Evolutionary conservation across 2,888 invertebrate genomes (phyloP).

Genomic region (Cremastinae sp.): DNA sequence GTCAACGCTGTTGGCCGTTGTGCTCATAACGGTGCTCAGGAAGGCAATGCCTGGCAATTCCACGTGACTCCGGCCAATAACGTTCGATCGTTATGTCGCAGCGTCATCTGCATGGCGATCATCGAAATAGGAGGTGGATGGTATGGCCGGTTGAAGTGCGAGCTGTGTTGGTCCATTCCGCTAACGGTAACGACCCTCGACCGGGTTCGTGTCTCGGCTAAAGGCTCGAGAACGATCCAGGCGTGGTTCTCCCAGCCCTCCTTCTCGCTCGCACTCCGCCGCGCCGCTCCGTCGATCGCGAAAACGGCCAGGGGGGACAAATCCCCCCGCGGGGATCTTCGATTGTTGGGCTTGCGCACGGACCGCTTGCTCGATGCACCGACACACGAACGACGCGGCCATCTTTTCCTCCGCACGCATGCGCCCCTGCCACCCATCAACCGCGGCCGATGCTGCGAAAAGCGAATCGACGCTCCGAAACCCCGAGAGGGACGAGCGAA

Average conservation of each 20-base stretch:
- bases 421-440: constrained; percentile 38
- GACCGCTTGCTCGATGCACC: constrained; percentile 32
- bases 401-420: constrained; percentile 44
- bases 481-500: constrained; percentile 19
- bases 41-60: constrained; percentile 44
- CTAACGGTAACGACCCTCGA: constrained; percentile 80
- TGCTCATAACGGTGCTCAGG: constrained; percentile 27
- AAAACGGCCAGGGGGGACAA: neutral
- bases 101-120: constrained; percentile 80
- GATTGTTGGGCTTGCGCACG: constrained; percentile 59
- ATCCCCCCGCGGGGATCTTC: constrained; percentile 26
- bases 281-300: neutral
- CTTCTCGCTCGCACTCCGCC: no score
- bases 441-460: constrained; percentile 17
- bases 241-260: constrained; percentile 67
- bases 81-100: constrained; percentile 78
- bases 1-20: constrained; percentile 13
- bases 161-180: constrained; percentile 75
- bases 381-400: constrained; percentile 45
- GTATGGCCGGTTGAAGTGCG: constrained; percentile 65
- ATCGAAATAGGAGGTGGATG: constrained; percentile 80
- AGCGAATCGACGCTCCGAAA: constrained; percentile 4
- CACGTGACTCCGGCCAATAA: constrained; percentile 63
- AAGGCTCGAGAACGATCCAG: constrained; percentile 71
- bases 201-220: constrained; percentile 79